Evolutionary conservation across 2,797 vertebrate genomes (phyloP).

Genomic region (Squalus acanthias): DNA sequence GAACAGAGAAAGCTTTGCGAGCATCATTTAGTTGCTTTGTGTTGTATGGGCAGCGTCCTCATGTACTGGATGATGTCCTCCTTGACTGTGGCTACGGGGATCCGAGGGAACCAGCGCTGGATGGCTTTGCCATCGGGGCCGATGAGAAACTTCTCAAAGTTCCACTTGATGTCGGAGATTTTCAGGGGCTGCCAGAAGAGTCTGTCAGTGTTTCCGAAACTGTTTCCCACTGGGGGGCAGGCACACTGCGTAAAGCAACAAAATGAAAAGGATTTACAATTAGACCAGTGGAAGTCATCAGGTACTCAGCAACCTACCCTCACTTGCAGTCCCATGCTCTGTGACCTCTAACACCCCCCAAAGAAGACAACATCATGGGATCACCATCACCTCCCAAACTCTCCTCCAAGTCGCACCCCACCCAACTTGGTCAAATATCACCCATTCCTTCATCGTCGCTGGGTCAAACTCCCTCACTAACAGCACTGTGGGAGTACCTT

Average conservation of each 20-base stretch:
- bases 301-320: not conserved
- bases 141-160: constrained; percentile 96
- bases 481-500: too few relatives aligned
- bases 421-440: not conserved
- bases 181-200: constrained; percentile 85
- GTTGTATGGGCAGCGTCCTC: constrained; percentile 28
- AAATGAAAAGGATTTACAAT: not conserved
- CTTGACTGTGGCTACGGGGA: constrained; percentile 62
- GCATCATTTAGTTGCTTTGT: not conserved
- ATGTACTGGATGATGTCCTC: constrained; percentile 63
- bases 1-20: not conserved
- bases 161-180: constrained; percentile 87
- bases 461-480: too few relatives aligned
- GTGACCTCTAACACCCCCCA: not conserved
- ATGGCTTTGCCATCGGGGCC: constrained; percentile 71
- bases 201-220: constrained; percentile 61
- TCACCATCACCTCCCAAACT: not conserved
- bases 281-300: not conserved
- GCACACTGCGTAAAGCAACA: constrained; percentile 58
- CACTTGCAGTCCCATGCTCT: not conserved
- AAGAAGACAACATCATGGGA: not conserved
- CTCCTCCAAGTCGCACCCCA: not conserved
- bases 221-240: constrained; percentile 75
- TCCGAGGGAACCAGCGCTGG: constrained; percentile 77
- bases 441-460: too few relatives aligned